phyloP scores from a whole-genome alignment of 2,113 vertebrate genomes.

The Stercorarius parasiticus region DNA sequence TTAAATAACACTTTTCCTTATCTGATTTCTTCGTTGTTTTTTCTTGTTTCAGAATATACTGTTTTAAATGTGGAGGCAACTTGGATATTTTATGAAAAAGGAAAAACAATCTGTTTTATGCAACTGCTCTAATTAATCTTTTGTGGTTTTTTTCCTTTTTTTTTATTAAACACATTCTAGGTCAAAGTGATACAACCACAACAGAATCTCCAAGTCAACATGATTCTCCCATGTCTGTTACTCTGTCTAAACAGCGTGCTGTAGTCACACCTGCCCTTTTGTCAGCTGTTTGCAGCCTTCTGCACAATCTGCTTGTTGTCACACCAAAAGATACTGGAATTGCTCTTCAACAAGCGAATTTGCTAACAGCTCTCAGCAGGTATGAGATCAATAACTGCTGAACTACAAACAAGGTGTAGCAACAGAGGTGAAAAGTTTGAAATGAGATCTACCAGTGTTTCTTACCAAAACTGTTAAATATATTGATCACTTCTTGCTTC shows the following conservation, averaged over 20 bases:
- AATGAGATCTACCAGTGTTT: background rate
- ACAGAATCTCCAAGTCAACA: constrained; percentile 72
- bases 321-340: constrained; percentile 81
- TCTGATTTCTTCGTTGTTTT: background rate
- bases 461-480: background rate
- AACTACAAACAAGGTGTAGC: background rate
- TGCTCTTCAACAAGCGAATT: constrained; percentile 77
- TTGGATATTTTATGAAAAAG: background rate
- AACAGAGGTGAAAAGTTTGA: background rate
- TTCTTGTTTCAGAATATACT: background rate
- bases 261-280: constrained; percentile 88
- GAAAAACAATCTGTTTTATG: background rate
- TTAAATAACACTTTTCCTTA: background rate
- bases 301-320: constrained; percentile 84
- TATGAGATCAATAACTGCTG: constrained; percentile 56
- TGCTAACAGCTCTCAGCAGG: constrained; percentile 84
- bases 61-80: background rate
- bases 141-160: background rate
- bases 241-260: constrained; percentile 66
- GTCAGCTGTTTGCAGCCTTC: constrained; percentile 85
- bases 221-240: constrained; percentile 66
- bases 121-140: background rate
- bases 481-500: background rate
- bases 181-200: constrained; percentile 82
- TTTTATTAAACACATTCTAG: constrained; percentile 58